Evolutionary conservation across 2,113 vertebrate species (phyloP), one percentile per base, ranked within the genome.

Genomic region (Athene noctua): DNA sequence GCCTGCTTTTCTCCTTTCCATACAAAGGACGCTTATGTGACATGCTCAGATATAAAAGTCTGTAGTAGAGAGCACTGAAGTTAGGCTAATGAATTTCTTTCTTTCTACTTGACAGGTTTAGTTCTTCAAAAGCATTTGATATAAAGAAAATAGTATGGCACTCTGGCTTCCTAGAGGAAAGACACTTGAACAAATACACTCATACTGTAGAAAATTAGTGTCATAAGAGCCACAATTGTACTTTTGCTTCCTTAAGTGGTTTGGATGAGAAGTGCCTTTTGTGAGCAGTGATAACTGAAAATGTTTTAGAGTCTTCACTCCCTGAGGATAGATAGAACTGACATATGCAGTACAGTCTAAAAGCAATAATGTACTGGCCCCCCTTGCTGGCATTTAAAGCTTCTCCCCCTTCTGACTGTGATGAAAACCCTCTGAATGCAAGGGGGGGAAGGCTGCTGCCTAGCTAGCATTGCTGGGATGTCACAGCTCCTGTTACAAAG

Each of bases 401-500:
- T 94, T 89, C 80, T 83, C 51, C n/a, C 57, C 40, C 66, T 87
- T 79, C 70, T 92, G 59, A 59, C 66, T 90, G 54, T 57, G 93
- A 86, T 82, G 80, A 92, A 97, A 96, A 82, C 40, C 42, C 57
- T 94, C 54, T 74, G 84, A 94, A 79, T 71, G 74, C 67, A 30
- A 44, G 73, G 42, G 34, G 13, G 80, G 26, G 72, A 17, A 36
- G 66, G 11, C 54, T 66, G 77, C 92, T 96, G 84, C 30, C 83
- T 72, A 32, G 86, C 83, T 63, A 26, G 80, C 83, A 91, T 87
- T 95, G 83, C 89, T 92, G 95, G 63, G 80, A 86, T 97, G 78
- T 94, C 92, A 54, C 92, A 91, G 95, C 88, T 95, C 90, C 67
- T 97, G 62, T 97, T 97, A 96, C 97, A 97, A 97, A 96, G 92